These are phyloP conservation scores for Melanargia galathea DNA, from an alignment of 2,888 invertebrate genomes.

Conservation along the genomic window DNA sequence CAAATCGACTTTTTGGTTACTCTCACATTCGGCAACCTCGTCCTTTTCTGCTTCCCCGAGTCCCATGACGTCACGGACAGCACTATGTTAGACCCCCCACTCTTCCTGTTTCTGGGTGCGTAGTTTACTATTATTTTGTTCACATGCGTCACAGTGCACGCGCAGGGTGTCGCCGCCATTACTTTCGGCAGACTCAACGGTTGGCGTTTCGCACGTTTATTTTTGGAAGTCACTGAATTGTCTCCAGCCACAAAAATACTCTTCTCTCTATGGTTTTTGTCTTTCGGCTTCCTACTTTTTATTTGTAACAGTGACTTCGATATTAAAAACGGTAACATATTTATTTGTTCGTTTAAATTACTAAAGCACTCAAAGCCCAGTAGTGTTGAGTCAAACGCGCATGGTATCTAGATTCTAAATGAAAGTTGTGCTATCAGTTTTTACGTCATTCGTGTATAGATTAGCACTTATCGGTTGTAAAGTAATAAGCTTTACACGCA, in stretches of 20 bases:
- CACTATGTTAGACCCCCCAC: slow-evolving; percentile 62
- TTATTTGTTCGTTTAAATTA: slow-evolving; percentile 25
- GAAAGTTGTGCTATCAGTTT: slow-evolving; percentile 33
- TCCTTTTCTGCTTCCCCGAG: slow-evolving; percentile 61
- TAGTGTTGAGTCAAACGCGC: slow-evolving; percentile 31
- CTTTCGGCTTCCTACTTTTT: slow-evolving; percentile 54
- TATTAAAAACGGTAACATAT: slow-evolving; percentile 70
- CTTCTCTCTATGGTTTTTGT: slow-evolving; percentile 48
- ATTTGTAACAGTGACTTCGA: slow-evolving; percentile 65
- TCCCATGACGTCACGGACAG: slow-evolving; percentile 64
- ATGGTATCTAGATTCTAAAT: slow-evolving; percentile 39
- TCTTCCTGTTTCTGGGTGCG: slow-evolving; percentile 63
- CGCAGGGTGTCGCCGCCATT: slow-evolving; percentile 54
- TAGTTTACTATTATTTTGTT: slow-evolving; percentile 65
- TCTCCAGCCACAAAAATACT: slow-evolving; percentile 57
- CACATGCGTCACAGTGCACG: slow-evolving; percentile 67
- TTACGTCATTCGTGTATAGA: slow-evolving; percentile 46
- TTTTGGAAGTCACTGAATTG: slow-evolving; percentile 53
- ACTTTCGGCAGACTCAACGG: slow-evolving; percentile 47
- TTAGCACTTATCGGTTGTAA: slow-evolving; percentile 47
- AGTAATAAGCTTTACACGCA: slow-evolving; percentile 47
- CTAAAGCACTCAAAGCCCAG: neutral
- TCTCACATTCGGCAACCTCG: slow-evolving; percentile 62
- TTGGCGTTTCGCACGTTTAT: slow-evolving; percentile 51
- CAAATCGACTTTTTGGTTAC: slow-evolving; percentile 54